Evolutionary conservation across 2,113 vertebrate species (phyloP), one percentile per base, ranked within the genome.

Genomic region (Hystrix cristata): DNA sequence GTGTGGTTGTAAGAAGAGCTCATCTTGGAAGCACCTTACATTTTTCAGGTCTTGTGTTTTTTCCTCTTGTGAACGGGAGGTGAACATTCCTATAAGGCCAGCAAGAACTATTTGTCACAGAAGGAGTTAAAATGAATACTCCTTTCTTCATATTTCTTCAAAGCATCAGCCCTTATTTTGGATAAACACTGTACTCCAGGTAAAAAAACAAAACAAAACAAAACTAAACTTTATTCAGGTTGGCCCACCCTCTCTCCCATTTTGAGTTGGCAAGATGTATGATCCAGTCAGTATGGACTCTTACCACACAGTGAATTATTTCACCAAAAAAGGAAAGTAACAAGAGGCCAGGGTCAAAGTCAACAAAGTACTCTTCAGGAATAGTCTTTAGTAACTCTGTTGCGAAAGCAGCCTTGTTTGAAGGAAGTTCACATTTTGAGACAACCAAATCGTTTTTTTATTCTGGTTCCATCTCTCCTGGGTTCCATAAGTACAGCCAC

Each of bases 361-460:
- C 0, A 25, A 11, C 5, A 48, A 46, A 67, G 18, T 48, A 18
- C 14, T 67, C 82, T 82, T 91, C 14, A 64, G 51, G 34, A 62
- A 62, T 19, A 23, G 48, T 18, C 51, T 7, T 90, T 48, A 93
- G 90, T 38, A 64, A 53, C 11, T 51, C 21, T 83, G 18, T 25
- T 74, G 29, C 76, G 84, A 51, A 92, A 87, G 43, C 53, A 78
- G 65, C 10, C 48, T 72, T 64, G 55, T 60, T 48, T 51, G 55
- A 89, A 74, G 21, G 16, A 48, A 57, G 31, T 19, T 93, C 48
- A 69, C 18, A 34, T 60, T 83, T 92, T 76, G 76, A 95, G 53
- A 48, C 76, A 91, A 83, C 4, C 18, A 34, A 95, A 59, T 48
- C 18, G 90, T 80, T 83, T 89, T 23, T 87, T 95, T 60, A n/a